Conservation (phyloP, 1,140 invertebrate genomes). For the Micrasema longulum region DNA sequence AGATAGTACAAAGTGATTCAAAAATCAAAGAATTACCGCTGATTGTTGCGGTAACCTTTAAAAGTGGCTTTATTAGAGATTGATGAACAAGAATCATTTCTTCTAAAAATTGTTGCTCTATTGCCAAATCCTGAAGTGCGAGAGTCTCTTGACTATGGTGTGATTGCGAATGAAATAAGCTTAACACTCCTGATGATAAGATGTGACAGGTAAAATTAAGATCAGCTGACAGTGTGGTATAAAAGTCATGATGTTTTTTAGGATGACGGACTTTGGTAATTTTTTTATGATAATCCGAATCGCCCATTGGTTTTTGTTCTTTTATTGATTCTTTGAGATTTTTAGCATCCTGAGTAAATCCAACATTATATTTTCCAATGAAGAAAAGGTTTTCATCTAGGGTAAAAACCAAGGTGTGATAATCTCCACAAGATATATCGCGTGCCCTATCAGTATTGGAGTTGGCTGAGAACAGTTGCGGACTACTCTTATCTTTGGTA, state of each 20-base stretch:
- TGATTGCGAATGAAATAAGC: constrained; percentile 62
- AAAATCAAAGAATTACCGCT: constrained; percentile 71
- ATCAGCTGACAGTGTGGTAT: constrained; percentile 47
- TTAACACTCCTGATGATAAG: constrained; percentile 61
- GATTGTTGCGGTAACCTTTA: constrained; percentile 70
- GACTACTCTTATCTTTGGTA: constrained; percentile 73
- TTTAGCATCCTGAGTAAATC: constrained; percentile 63
- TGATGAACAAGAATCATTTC: constrained; percentile 74
- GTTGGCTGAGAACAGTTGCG: constrained; percentile 70
- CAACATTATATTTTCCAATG: constrained; percentile 65
- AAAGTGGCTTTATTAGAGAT: constrained; percentile 72
- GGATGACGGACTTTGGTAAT: constrained; percentile 8
- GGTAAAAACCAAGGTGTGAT: constrained; percentile 79
- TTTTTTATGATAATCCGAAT: constrained; percentile 35
- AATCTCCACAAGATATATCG: constrained; percentile 80
- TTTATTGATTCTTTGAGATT: constrained; percentile 60
- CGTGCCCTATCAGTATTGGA: constrained; percentile 71
- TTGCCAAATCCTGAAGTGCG: constrained; percentile 70
- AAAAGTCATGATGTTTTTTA: constrained; percentile 50
- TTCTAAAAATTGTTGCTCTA: constrained; percentile 77
- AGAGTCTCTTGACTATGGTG: constrained; percentile 62
- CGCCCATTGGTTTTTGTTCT: neutral
- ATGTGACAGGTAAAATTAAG: constrained; percentile 48
- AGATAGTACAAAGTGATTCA: constrained; percentile 75
- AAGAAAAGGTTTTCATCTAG: constrained; percentile 71